Evolutionary conservation across 2,797 vertebrate genomes (phyloP).

Genomic region (Peromyscus nudipes): DNA sequence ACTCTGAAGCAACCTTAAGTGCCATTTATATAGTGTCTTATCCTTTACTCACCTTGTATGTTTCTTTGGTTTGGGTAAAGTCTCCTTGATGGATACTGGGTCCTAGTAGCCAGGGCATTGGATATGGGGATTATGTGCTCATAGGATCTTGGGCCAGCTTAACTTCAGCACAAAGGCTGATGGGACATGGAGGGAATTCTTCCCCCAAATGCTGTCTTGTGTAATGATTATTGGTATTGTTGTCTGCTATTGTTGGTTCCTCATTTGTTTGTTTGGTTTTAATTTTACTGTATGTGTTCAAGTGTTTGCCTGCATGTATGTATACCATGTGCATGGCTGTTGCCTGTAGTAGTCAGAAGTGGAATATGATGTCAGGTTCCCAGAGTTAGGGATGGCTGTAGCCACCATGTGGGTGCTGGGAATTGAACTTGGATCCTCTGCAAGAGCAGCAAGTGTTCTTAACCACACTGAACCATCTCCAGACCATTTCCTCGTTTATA

Average conservation of each 20-base stretch:
- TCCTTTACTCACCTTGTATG: background rate
- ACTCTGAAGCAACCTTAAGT: background rate
- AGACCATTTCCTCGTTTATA: background rate
- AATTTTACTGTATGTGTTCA: background rate
- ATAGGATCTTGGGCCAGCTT: background rate
- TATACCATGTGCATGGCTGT: background rate
- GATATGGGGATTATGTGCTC: background rate
- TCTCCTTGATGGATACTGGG: background rate
- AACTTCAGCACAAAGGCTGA: background rate
- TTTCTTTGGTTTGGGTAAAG: conserved; percentile 13
- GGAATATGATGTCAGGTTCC: background rate
- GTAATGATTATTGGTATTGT: background rate
- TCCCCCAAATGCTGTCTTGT: background rate
- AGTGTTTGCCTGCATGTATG: background rate
- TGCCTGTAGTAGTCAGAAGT: background rate
- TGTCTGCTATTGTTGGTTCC: background rate
- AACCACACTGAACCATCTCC: background rate
- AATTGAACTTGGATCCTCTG: background rate
- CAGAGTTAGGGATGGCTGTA: background rate
- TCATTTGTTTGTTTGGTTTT: background rate
- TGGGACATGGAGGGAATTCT: background rate
- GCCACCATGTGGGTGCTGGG: background rate
- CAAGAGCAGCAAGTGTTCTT: background rate
- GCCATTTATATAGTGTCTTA: background rate
- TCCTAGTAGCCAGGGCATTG: background rate